Percentiles rank a stretch among this genome's conserved stretches.
phyloP scores from a whole-genome alignment of 2,797 vertebrate genomes.

The Chelmon rostratus region DNA sequence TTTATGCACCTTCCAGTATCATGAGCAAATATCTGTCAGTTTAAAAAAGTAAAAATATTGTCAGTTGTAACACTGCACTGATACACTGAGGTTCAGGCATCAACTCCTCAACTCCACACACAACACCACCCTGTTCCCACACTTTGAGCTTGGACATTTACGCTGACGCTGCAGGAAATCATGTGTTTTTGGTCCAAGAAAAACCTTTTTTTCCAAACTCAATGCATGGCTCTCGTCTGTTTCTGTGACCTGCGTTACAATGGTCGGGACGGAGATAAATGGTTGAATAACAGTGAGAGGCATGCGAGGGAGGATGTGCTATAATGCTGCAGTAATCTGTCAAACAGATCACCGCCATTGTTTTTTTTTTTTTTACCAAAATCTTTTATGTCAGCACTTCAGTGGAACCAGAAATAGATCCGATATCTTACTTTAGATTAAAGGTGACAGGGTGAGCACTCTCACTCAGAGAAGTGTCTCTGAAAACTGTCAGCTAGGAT shows the following conservation, averaged over 20 bases:
- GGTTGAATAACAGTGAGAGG: conserved; percentile 12
- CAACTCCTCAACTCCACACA: not conserved
- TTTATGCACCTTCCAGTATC: conserved; percentile 8
- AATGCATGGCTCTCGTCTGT: conserved; percentile 17
- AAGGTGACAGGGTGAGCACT: not conserved
- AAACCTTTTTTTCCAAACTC: conserved; percentile 16
- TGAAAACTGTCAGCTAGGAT: not conserved
- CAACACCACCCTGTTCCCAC: not conserved
- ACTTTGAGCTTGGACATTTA: conserved; percentile 3
- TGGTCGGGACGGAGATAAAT: conserved; percentile 12
- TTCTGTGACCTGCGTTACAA: conserved; percentile 9
- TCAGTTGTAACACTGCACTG: not conserved
- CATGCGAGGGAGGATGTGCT: conserved; percentile 18
- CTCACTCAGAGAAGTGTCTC: too few relatives aligned
- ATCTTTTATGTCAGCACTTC: conserved; percentile 43
- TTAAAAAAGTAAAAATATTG: not conserved
- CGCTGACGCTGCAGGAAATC: not conserved
- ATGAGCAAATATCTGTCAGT: not conserved
- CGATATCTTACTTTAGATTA: not conserved
- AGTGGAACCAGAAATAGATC: conserved; percentile 2
- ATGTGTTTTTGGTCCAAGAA: conserved; percentile 29
- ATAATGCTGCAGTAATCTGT: conserved; percentile 3
- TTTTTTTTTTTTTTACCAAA: conserved; percentile 50
- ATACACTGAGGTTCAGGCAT: not conserved
- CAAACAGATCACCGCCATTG: conserved; percentile 36